Percentiles rank a stretch among this genome's conserved stretches.
Conservation (phyloP, 2,888 invertebrate genomes). For the Stomorhina lunata region DNA sequence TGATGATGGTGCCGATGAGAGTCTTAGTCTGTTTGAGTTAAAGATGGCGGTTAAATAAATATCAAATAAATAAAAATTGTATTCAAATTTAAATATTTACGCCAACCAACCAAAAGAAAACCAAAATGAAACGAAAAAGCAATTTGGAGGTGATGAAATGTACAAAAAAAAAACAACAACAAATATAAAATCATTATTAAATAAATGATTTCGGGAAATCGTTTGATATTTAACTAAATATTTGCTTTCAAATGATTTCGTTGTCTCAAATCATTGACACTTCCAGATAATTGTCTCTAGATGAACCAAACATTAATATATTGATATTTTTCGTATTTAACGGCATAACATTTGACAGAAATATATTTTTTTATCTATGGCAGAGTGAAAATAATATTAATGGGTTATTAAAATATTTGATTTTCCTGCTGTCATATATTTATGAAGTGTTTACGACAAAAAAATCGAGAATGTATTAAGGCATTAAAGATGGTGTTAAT, state of each 20-base stretch:
- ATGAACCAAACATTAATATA: neutral
- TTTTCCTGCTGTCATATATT: neutral
- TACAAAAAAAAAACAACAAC: conserved; percentile 19
- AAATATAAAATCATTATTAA: conserved; percentile 23
- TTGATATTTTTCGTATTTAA: too few relatives aligned
- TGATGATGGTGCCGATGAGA: conserved; percentile 24
- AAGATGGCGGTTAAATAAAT: conserved; percentile 55
- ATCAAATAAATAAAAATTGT: conserved; percentile 29
- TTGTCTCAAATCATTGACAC: conserved; percentile 51
- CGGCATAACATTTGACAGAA: too few relatives aligned
- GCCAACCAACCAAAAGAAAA: conserved; percentile 21
- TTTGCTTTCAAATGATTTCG: conserved; percentile 39
- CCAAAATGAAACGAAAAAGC: neutral
- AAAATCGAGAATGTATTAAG: neutral
- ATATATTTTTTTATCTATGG: conserved; percentile 14
- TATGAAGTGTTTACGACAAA: conserved; percentile 14
- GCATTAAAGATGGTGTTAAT: neutral
- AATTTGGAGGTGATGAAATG: conserved; percentile 56
- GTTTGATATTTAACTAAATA: conserved; percentile 58
- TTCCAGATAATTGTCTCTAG: conserved; percentile 48
- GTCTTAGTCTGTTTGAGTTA: conserved; percentile 16
- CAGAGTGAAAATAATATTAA: conserved; percentile 14
- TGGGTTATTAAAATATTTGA: conserved; percentile 52
- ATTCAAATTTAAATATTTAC: conserved; percentile 7
- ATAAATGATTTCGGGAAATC: conserved; percentile 51